These are phyloP conservation scores for Staurois parvus DNA, from an alignment of 2,797 vertebrate species.

Conservation along the genomic window DNA sequence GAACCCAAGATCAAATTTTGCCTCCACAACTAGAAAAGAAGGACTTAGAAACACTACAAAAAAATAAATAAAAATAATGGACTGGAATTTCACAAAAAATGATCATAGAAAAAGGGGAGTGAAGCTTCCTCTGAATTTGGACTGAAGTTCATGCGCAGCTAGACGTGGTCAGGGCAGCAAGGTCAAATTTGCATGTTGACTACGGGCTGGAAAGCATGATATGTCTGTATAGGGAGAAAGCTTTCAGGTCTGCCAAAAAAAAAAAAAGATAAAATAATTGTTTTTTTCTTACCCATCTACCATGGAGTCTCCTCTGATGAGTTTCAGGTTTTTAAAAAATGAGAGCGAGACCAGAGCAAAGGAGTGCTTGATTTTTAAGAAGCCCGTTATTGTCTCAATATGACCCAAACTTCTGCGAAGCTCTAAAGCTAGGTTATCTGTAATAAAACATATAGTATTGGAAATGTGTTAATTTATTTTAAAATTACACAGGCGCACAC, in stretches of 20 bases:
- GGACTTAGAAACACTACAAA: no score
- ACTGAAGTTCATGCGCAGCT: no score
- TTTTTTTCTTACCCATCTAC: constrained; percentile 78
- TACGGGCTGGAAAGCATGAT: not conserved
- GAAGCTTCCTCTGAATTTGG: no score
- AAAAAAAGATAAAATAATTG: not conserved
- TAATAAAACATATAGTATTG: not conserved
- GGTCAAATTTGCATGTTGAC: not conserved
- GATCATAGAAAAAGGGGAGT: no score
- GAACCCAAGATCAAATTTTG: no score
- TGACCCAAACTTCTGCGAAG: constrained; percentile 78
- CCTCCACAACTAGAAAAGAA: no score
- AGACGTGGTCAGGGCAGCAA: no score
- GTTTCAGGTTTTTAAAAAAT: constrained; percentile 82
- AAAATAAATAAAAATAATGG: no score
- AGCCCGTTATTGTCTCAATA: constrained; percentile 82
- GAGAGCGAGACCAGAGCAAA: constrained; percentile 79
- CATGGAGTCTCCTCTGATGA: constrained; percentile 80
- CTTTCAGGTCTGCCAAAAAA: no score
- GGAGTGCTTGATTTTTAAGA: constrained; percentile 84
- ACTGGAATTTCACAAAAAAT: no score
- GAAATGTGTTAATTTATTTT: not conserved
- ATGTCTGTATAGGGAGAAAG: not conserved
- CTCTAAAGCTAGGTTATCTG: constrained; percentile 77
- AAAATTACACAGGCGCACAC: not conserved